Conservation (phyloP, 2,797 vertebrate species). For the Rhabdomys pumilio region DNA sequence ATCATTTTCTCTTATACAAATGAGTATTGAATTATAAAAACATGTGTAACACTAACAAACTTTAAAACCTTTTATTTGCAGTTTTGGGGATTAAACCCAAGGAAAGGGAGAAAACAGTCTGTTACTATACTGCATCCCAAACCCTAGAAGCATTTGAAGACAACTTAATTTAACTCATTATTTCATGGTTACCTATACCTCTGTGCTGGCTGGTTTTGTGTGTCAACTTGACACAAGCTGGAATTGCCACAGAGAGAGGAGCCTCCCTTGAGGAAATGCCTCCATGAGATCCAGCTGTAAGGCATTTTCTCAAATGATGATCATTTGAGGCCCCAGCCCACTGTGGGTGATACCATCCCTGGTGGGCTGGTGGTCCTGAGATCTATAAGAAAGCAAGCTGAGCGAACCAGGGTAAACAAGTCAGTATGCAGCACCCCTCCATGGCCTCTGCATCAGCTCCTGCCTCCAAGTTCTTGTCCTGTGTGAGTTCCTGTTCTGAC, state of each 20-base stretch:
- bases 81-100: background rate
- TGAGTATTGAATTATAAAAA: background rate
- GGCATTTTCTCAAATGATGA: background rate
- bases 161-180: background rate
- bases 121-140: background rate
- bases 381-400: background rate
- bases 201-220: background rate
- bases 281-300: background rate
- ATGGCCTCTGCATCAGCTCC: background rate
- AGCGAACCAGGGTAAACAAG: background rate
- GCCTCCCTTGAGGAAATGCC: background rate
- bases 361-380: background rate
- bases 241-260: background rate
- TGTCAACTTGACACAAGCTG: background rate
- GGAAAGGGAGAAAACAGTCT: background rate
- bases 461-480: background rate
- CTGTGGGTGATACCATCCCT: background rate
- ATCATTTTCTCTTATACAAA: background rate
- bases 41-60: background rate
- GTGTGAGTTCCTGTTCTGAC: background rate
- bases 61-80: background rate
- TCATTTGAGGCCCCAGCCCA: background rate
- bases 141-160: background rate
- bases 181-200: background rate
- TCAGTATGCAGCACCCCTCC: background rate